Percentiles rank a stretch among this genome's conserved stretches.
phyloP scores from a whole-genome alignment of 1,140 invertebrate genomes.

The Alviniconcha marisindica region DNA sequence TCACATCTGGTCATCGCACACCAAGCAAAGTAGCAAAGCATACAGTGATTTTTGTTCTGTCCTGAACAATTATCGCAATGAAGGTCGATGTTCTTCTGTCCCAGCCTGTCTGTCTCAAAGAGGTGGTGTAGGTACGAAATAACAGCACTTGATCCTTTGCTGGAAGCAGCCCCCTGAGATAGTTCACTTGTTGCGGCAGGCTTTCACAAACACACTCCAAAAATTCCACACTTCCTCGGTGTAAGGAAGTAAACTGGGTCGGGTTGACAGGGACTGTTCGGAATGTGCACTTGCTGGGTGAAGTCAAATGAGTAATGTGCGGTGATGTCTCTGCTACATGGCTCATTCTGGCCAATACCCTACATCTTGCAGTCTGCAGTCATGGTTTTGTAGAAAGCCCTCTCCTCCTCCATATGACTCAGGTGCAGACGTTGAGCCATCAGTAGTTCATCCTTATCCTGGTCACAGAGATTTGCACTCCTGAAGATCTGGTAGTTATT shows the following conservation, averaged over 20 bases:
- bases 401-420: no score
- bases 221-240: not conserved
- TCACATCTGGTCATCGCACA: no score
- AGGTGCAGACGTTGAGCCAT: no score
- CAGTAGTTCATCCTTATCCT: no score
- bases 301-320: slow-evolving; percentile 63
- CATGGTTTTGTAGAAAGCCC: no score
- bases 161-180: not conserved
- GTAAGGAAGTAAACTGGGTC: slow-evolving; percentile 38
- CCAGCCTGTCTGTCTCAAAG: slow-evolving; percentile 53
- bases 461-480: no score
- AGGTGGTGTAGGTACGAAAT: slow-evolving; percentile 55
- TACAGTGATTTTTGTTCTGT: slow-evolving; percentile 60
- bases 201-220: not conserved
- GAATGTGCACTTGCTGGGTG: slow-evolving; percentile 47
- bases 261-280: slow-evolving; percentile 8
- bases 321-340: slow-evolving; percentile 15
- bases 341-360: not conserved
- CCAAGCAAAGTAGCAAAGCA: slow-evolving; percentile 61
- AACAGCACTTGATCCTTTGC: slow-evolving; percentile 59
- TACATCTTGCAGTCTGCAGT: no score
- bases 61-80: slow-evolving; percentile 60
- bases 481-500: no score
- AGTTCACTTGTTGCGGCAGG: not conserved
- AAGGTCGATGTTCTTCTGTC: slow-evolving; percentile 45